Base-by-base conservation (phyloP, 2,888 invertebrate species). In the Drosophila recens region DNA sequence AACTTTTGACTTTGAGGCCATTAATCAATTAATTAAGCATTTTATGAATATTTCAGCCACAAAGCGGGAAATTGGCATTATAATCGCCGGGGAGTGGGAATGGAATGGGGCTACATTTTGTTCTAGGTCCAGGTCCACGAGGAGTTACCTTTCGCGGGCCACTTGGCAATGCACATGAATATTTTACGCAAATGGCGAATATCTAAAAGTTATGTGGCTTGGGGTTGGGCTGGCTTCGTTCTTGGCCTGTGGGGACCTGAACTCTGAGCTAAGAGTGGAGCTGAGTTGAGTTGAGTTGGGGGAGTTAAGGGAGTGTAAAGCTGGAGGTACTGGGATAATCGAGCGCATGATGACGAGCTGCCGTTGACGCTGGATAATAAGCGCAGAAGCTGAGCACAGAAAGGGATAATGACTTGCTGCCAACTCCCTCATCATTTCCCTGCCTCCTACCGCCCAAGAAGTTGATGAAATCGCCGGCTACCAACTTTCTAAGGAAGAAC, bases 11-110 rank as follows among this genome's bases (percentile, higher is more conserved):
- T 85, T 80, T 75, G 64, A 75, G 80, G 75, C 80, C 89, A 90
- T 90, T 90, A 89, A 90, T 90, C 89, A 90, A 90, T 90, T 89
- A 90, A 90, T 90, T 90, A 89, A 74, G 79, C 77, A 87, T 84
- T 79, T 88, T 86, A 89, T 89, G 89, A 86, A 89, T 86, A 87
- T 80, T 89, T 86, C 52, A 84, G 67, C 75, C 70, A 66, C 67
- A 71, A 53, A 73, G 58, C 54, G 56, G 59, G 53, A 74, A 77
- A 76, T 67, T 67, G 72, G 75, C 77, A 80, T 66, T 69, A 71
- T 75, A 81, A 82, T 80, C 80, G 79, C 56, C 34, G 45, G 68
- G 51, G 61, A 70, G 15, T 48, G 46, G 43, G 23, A 23, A 4
- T 23, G 23, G 23, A 20, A 27, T 27, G 27, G 27, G 27, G 56